These are phyloP conservation scores for Pionites leucogaster DNA, from an alignment of 2,113 vertebrate species.

Conservation along the genomic window DNA sequence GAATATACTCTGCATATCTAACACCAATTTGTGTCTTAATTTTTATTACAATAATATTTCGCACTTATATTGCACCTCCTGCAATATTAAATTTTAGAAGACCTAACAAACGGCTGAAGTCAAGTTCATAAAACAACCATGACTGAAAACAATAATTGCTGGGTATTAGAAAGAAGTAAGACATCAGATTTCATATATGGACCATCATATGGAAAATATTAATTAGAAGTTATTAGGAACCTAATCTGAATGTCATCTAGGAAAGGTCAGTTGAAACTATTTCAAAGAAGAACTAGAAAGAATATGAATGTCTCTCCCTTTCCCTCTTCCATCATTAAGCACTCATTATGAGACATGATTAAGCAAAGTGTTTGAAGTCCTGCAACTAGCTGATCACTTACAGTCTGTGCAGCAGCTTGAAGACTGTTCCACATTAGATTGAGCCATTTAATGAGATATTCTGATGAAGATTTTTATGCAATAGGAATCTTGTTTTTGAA, in stretches of 20 bases:
- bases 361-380: background rate
- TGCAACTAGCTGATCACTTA: background rate
- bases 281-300: background rate
- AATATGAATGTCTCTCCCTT: background rate
- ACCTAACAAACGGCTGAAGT: no score
- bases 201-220: background rate
- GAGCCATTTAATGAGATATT: background rate
- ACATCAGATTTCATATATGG: background rate
- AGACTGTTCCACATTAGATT: background rate
- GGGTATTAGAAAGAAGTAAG: background rate
- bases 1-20: background rate
- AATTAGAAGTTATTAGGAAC: constrained; percentile 14
- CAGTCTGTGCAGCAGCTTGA: background rate
- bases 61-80: background rate
- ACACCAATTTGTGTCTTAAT: background rate
- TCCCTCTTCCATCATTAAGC: background rate
- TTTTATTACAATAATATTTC: background rate
- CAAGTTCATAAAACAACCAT: background rate
- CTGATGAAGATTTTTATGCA: background rate
- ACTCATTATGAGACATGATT: background rate
- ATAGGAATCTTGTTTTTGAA: background rate
- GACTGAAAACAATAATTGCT: background rate
- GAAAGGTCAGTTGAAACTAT: background rate
- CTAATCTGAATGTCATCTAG: background rate
- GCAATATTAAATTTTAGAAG: background rate